Conservation (phyloP, 1,140 invertebrate species). For the Trichoplusia ni region DNA sequence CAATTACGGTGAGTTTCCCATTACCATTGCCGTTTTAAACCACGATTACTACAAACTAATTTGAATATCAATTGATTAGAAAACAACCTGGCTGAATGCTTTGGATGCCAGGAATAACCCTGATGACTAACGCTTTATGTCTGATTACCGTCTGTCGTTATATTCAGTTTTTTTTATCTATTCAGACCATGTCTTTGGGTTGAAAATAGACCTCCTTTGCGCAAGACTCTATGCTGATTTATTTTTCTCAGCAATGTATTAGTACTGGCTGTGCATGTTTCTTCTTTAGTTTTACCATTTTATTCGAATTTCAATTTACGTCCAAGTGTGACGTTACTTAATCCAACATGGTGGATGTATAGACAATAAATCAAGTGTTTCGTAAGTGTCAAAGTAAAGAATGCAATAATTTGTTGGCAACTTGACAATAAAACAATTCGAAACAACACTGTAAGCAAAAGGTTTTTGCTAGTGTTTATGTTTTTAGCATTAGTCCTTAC, state of each 20-base stretch:
- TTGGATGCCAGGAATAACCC: conserved; percentile 18
- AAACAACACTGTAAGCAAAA: not conserved
- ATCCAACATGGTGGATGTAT: too few relatives aligned
- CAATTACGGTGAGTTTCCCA: conserved; percentile 12
- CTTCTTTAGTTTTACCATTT: too few relatives aligned
- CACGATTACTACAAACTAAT: conserved; percentile 18
- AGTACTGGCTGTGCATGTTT: too few relatives aligned
- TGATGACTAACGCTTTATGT: conserved; percentile 3
- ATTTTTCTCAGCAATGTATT: too few relatives aligned
- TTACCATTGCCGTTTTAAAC: conserved; percentile 20
- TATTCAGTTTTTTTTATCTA: conserved; percentile 12
- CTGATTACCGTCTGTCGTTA: conserved; percentile 16
- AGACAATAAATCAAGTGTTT: too few relatives aligned
- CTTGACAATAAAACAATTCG: not conserved
- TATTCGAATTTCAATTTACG: too few relatives aligned
- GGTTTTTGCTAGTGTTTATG: too few relatives aligned
- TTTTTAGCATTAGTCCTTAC: too few relatives aligned
- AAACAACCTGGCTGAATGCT: conserved; percentile 3
- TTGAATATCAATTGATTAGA: conserved; percentile 17
- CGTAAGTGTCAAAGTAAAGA: not conserved
- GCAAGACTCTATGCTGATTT: too few relatives aligned
- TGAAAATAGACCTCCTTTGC: too few relatives aligned
- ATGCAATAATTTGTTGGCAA: not conserved
- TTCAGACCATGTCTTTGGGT: conserved; percentile 1
- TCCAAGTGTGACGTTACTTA: too few relatives aligned